These are phyloP conservation scores for Rhincodon typus DNA, from an alignment of 2,797 vertebrate species.

Conservation along the genomic window DNA sequence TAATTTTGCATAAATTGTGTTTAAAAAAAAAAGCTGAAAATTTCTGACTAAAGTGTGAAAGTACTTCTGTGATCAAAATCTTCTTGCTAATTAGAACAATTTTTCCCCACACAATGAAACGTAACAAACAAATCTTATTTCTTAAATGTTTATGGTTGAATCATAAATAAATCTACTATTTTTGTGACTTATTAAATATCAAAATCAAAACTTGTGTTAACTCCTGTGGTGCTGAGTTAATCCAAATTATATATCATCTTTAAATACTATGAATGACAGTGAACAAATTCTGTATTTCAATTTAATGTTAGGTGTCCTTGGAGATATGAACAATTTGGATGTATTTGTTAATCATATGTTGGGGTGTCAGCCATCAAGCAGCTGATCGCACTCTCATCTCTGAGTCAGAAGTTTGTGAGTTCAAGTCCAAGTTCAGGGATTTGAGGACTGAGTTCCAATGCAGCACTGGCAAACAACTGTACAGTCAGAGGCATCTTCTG, in stretches of 20 bases:
- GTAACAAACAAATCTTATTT: background rate
- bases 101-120: background rate
- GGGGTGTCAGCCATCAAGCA: no score
- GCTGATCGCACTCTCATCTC: no score
- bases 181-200: background rate
- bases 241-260: background rate
- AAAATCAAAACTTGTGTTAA: background rate
- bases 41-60: background rate
- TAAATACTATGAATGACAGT: background rate
- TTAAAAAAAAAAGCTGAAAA: background rate
- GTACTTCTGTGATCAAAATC: background rate
- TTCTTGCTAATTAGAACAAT: background rate
- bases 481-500: no score
- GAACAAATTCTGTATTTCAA: background rate
- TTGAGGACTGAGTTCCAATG: no score
- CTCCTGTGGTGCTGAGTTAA: background rate
- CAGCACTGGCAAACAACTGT: no score
- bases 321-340: background rate
- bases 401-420: no score
- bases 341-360: background rate
- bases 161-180: background rate
- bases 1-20: background rate
- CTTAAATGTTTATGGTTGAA: background rate
- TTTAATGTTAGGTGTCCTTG: background rate
- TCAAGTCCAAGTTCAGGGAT: no score